These are phyloP conservation scores for Macrochelys suwanniensis DNA, from an alignment of 2,797 vertebrate species.

Conservation along the genomic window DNA sequence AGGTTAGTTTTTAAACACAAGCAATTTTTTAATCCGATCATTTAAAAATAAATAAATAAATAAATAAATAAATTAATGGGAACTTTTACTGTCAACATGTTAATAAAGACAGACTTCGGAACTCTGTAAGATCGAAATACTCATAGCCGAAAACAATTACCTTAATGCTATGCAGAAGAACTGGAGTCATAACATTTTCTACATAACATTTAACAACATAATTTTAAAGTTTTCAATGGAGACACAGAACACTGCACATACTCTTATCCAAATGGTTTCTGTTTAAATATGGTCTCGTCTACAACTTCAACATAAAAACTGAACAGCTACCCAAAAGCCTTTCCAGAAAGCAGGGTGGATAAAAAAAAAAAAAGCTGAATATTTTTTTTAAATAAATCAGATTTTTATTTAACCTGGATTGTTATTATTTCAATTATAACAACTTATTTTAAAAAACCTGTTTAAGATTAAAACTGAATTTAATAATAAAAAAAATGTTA, in stretches of 20 bases:
- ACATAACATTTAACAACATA: too few relatives aligned
- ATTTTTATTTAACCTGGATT: background rate
- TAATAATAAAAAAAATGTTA: background rate
- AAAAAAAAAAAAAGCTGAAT: background rate
- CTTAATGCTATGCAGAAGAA: rapidly evolving
- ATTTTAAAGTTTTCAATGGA: background rate
- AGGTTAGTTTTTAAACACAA: background rate
- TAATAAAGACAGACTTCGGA: background rate
- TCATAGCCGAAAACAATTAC: background rate
- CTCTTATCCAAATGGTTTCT: background rate
- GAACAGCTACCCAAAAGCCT: rapidly evolving
- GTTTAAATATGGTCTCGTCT: background rate
- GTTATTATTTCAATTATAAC: background rate
- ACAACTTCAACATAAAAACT: background rate
- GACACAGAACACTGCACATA: background rate
- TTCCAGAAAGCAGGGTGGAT: background rate
- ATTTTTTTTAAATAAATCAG: too few relatives aligned
- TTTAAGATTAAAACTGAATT: background rate
- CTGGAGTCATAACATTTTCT: background rate
- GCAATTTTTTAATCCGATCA: background rate
- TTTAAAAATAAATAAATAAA: too few relatives aligned
- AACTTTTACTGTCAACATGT: background rate
- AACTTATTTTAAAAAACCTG: background rate
- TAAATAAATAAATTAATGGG: background rate
- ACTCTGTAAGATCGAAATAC: background rate